phyloP scores from a whole-genome alignment of 2,113 vertebrate species.

The Bufo bufo region DNA sequence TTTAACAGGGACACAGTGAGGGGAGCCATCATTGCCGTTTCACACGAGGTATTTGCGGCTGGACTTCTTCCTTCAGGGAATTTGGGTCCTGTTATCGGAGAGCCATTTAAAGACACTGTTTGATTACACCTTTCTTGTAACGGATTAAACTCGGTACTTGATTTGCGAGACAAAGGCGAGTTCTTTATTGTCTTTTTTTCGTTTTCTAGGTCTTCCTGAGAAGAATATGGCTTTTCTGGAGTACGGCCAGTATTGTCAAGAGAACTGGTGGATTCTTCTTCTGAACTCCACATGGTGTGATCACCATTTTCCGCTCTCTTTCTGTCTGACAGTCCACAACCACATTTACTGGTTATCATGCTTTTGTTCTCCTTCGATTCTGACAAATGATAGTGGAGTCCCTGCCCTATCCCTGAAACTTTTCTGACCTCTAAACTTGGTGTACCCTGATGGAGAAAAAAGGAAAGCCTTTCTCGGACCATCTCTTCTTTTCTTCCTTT shows the following conservation, averaged over 20 bases:
- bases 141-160: constrained; percentile 13
- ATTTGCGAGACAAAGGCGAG: constrained; percentile 58
- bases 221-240: constrained; percentile 75
- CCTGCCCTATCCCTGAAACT: constrained; percentile 55
- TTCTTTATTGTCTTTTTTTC: constrained; percentile 48
- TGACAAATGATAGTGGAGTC: constrained; percentile 62
- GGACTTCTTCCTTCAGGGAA: constrained; percentile 7
- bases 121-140: constrained; percentile 38
- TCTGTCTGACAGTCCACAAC: constrained; percentile 18
- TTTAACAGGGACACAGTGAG: constrained; percentile 67
- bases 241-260: constrained; percentile 52
- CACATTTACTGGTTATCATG: constrained; percentile 59
- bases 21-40: constrained; percentile 64
- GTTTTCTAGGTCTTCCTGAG: constrained; percentile 61
- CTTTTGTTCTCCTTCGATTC: constrained; percentile 47
- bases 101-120: neutral
- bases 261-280: constrained; percentile 41
- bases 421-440: constrained; percentile 56
- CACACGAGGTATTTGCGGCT: neutral
- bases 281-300: constrained; percentile 62
- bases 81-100: constrained; percentile 15
- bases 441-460: constrained; percentile 74
- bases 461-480: constrained; percentile 62
- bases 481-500: constrained; percentile 56
- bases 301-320: constrained; percentile 48